phyloP scores from a whole-genome alignment of 1,140 invertebrate genomes.

The Micrasema minimum region DNA sequence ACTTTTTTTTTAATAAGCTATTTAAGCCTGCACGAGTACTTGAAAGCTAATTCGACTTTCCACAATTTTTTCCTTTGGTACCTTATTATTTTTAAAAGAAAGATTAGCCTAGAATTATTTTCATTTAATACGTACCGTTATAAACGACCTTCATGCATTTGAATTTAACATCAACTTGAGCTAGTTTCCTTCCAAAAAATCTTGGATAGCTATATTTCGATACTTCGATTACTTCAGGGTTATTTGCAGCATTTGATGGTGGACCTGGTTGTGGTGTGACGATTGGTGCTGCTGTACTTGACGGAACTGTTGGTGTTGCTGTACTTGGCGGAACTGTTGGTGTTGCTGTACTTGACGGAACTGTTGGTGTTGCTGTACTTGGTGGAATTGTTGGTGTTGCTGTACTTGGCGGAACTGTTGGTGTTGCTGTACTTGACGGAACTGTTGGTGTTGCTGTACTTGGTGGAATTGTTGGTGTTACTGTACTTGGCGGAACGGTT shows the following conservation, averaged over 20 bases:
- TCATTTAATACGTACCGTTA: background rate
- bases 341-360: background rate
- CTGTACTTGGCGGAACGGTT: background rate
- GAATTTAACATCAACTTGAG: background rate
- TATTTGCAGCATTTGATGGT: background rate
- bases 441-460: background rate
- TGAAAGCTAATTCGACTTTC: no score
- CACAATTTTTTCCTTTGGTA: no score
- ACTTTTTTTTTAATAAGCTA: no score
- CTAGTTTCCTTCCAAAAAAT: slow-evolving; percentile 4
- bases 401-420: background rate
- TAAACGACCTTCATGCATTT: slow-evolving; percentile 12
- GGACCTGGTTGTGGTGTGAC: background rate
- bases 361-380: background rate
- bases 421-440: background rate
- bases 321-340: background rate
- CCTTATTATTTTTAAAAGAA: background rate
- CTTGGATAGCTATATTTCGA: background rate
- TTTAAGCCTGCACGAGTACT: no score
- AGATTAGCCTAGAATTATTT: background rate
- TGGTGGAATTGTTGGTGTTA: background rate
- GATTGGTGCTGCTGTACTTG: background rate
- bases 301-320: background rate
- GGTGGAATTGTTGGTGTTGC: background rate
- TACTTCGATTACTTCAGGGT: background rate